A percentile compares a stretch with the other conserved stretches of the same genome.
phyloP scores from a whole-genome alignment of 2,888 invertebrate genomes.

The Drosophila infuscata region DNA sequence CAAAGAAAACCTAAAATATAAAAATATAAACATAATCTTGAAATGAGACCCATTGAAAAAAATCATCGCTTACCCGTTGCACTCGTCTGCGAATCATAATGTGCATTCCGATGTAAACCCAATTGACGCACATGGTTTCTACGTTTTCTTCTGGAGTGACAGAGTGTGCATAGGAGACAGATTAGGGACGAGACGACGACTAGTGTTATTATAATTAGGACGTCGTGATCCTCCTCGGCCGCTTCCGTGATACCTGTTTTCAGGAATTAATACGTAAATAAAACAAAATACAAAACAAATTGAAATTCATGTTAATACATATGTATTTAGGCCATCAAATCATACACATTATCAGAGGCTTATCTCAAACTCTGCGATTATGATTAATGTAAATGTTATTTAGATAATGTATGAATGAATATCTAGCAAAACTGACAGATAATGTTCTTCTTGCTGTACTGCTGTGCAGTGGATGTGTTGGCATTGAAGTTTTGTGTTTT shows the following conservation, averaged over 20 bases:
- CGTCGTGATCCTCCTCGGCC: conserved; percentile 86
- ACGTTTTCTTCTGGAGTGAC: conserved; percentile 86
- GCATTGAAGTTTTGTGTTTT: conserved; percentile 29
- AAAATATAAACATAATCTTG: conserved; percentile 23
- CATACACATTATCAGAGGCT: conserved; percentile 23
- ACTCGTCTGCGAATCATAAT: conserved; percentile 85
- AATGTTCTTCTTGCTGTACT: conserved; percentile 28
- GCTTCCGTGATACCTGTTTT: conserved; percentile 84
- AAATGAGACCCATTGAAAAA: neutral
- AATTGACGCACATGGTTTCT: conserved; percentile 84
- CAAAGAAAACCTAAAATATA: conserved; percentile 65
- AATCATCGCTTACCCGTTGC: conserved; percentile 83
- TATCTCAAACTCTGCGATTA: conserved; percentile 24
- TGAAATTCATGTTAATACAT: conserved; percentile 30
- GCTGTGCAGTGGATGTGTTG: conserved; percentile 34
- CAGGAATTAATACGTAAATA: conserved; percentile 24
- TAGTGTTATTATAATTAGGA: conserved; percentile 85
- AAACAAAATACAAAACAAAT: conserved; percentile 35
- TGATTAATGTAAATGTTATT: conserved; percentile 30
- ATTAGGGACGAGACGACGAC: conserved; percentile 86
- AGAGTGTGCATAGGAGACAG: conserved; percentile 86
- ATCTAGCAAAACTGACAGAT: conserved; percentile 30
- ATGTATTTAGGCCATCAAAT: conserved; percentile 23
- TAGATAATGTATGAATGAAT: conserved; percentile 32
- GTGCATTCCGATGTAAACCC: conserved; percentile 85